These are phyloP conservation scores for Elgonia sp. DNA, from an alignment of 2,888 invertebrate genomes.

Conservation along the genomic window DNA sequence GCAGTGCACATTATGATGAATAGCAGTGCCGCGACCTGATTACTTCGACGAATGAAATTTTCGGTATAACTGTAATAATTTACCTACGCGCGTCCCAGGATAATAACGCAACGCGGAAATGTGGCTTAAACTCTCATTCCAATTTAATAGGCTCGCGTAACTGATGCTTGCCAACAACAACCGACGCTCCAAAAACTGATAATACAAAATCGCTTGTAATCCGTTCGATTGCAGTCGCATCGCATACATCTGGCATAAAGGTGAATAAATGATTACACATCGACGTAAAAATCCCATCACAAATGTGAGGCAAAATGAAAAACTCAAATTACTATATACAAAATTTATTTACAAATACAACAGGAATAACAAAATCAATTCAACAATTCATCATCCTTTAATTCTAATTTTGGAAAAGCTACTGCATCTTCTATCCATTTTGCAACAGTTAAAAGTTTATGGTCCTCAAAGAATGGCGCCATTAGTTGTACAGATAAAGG, in stretches of 20 bases:
- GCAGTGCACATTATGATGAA: constrained; percentile 6
- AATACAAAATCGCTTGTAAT: constrained; percentile 55
- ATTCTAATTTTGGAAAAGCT: constrained; percentile 88
- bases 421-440: constrained; percentile 91
- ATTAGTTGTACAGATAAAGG: constrained; percentile 96
- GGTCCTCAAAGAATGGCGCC: constrained; percentile 93
- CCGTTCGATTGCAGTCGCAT: constrained; percentile 32
- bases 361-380: constrained; percentile 61
- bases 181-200: constrained; percentile 28
- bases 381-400: constrained; percentile 81
- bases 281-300: not conserved
- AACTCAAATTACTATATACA: constrained; percentile 30
- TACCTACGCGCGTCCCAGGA: constrained; percentile 52
- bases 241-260: constrained; percentile 25
- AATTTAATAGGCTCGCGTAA: constrained; percentile 64
- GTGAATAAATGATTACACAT: constrained; percentile 36
- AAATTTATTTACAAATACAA: constrained; percentile 18
- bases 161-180: constrained; percentile 40
- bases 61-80: constrained; percentile 74
- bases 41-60: constrained; percentile 75
- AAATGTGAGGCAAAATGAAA: constrained; percentile 9
- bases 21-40: constrained; percentile 8
- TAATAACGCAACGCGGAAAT: constrained; percentile 66
- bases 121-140: constrained; percentile 64
- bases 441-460: constrained; percentile 89